Conservation (phyloP, 2,888 invertebrate genomes). For the Melanargia galathea region DNA sequence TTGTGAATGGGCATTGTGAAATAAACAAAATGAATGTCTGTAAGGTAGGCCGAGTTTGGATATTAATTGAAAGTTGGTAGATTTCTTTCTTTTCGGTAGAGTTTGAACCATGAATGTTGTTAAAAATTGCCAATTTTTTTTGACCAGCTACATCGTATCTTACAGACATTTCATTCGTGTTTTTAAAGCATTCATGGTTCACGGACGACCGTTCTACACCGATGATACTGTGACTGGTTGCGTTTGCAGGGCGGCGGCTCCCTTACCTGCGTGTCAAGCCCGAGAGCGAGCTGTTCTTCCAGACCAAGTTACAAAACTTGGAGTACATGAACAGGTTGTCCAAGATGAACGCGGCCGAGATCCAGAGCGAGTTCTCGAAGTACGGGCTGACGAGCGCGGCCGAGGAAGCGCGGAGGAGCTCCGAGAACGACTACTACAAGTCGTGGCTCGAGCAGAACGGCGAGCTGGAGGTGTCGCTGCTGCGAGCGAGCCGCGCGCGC, state of each 20-base stretch:
- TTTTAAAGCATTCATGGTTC: conserved; percentile 75
- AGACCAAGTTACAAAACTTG: conserved; percentile 65
- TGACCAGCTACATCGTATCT: conserved; percentile 67
- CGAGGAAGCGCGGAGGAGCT: conserved; percentile 58
- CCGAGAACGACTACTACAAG: conserved; percentile 75
- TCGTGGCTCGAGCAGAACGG: conserved; percentile 78
- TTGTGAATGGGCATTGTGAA: conserved; percentile 77
- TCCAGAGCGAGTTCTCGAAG: conserved; percentile 69
- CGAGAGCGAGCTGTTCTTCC: conserved; percentile 72
- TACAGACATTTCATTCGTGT: conserved; percentile 75
- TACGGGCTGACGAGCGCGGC: conserved; percentile 69
- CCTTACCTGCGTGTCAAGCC: conserved; percentile 69
- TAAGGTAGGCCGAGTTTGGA: conserved; percentile 77
- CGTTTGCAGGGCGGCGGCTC: conserved; percentile 45
- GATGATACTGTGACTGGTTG: not conserved
- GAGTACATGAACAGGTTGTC: conserved; percentile 68
- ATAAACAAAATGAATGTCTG: conserved; percentile 70
- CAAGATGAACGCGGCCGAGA: conserved; percentile 70
- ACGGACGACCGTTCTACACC: conserved; percentile 36
- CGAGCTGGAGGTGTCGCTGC: conserved; percentile 72
- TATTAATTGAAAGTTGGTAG: conserved; percentile 54
- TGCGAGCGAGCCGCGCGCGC: no score
- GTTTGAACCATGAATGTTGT: conserved; percentile 75
- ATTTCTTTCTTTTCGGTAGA: conserved; percentile 43
- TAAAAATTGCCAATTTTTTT: conserved; percentile 34